Evolutionary conservation across 2,797 vertebrate genomes (phyloP).

Genomic region (Clangula hyemalis): DNA sequence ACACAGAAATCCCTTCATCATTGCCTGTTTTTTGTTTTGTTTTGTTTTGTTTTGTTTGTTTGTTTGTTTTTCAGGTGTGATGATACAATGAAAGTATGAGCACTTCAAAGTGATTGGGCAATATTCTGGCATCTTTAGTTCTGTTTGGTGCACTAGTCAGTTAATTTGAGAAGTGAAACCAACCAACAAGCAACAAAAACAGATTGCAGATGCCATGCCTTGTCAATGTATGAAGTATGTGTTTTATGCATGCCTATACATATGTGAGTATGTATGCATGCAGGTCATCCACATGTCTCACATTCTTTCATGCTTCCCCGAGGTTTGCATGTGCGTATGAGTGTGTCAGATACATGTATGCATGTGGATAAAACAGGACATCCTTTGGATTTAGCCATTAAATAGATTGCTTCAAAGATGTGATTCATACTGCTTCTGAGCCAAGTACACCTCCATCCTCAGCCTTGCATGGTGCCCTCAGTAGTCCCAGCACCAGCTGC

Average conservation of each 20-base stretch:
- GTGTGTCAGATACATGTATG: background rate
- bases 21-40: background rate
- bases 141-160: background rate
- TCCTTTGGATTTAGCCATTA: background rate
- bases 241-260: background rate
- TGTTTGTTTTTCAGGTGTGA: background rate
- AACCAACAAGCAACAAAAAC: background rate
- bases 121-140: background rate
- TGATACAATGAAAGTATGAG: background rate
- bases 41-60: background rate
- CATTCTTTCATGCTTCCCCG: background rate
- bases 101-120: background rate
- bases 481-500: background rate
- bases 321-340: accelerated
- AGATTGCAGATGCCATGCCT: accelerated
- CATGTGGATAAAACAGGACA: accelerated
- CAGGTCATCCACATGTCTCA: background rate
- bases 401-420: background rate
- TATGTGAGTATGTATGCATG: background rate
- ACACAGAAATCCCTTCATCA: background rate
- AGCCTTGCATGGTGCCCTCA: background rate
- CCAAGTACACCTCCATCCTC: background rate
- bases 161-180: background rate
- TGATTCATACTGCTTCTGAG: background rate
- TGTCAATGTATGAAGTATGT: background rate